Conservation (phyloP, 2,888 invertebrate genomes). For the Carcina quercana region DNA sequence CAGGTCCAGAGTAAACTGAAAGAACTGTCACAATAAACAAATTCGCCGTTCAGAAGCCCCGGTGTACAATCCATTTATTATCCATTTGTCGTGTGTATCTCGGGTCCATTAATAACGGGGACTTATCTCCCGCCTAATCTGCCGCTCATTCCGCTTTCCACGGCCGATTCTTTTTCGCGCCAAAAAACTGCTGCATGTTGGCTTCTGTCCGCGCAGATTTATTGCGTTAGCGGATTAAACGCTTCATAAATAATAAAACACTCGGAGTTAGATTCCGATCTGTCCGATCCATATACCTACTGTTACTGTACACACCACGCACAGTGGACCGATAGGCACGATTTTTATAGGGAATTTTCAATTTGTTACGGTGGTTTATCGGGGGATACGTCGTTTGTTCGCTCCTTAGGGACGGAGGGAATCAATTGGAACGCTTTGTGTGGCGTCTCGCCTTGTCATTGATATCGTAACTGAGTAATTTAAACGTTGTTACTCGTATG, state of each 20-base stretch:
- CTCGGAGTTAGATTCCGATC: slow-evolving; percentile 24
- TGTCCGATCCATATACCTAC: too few relatives aligned
- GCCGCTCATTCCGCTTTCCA: slow-evolving; percentile 69
- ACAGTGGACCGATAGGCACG: slow-evolving; percentile 26
- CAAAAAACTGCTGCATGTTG: slow-evolving; percentile 56
- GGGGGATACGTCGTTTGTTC: slow-evolving; percentile 26
- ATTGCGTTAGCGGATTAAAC: slow-evolving; percentile 56
- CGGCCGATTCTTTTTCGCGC: slow-evolving; percentile 66
- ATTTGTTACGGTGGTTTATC: slow-evolving; percentile 47
- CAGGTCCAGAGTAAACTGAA: slow-evolving; percentile 12
- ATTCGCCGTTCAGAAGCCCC: slow-evolving; percentile 16
- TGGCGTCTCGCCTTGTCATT: slow-evolving; percentile 22
- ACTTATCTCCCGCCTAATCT: slow-evolving; percentile 68
- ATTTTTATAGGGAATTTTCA: slow-evolving; percentile 56
- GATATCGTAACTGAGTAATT: slow-evolving; percentile 23
- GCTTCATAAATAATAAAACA: slow-evolving; percentile 52
- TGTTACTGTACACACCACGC: too few relatives aligned
- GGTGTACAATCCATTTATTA: slow-evolving; percentile 51
- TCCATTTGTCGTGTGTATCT: slow-evolving; percentile 61
- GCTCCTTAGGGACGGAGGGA: slow-evolving; percentile 23
- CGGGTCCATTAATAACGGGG: slow-evolving; percentile 68
- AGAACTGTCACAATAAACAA: slow-evolving; percentile 23
- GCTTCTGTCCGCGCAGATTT: slow-evolving; percentile 57
- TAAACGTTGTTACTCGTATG: slow-evolving; percentile 22
- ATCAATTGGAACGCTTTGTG: slow-evolving; percentile 18